These are phyloP conservation scores for Betta splendens DNA, from an alignment of 2,797 vertebrate genomes.

Conservation along the genomic window DNA sequence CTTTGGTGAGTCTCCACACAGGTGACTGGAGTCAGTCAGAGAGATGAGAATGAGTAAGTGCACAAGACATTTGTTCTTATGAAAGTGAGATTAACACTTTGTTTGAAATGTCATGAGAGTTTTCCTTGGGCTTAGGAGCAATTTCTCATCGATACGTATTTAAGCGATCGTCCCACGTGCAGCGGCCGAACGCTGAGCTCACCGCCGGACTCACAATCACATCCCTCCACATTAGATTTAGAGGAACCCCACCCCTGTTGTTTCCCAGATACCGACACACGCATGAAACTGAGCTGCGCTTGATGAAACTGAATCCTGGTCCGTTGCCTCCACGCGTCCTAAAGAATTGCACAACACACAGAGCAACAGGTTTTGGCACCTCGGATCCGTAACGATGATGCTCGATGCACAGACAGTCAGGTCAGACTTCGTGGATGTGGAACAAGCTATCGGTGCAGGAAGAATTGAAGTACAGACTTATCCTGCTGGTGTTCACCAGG, in stretches of 20 bases:
- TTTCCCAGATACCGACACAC: background rate
- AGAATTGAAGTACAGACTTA: constrained; percentile 15
- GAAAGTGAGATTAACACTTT: constrained; percentile 28
- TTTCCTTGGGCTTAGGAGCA: background rate
- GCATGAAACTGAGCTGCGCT: constrained; percentile 1
- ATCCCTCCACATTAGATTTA: background rate
- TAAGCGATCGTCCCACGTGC: too few relatives aligned
- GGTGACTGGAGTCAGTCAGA: constrained; percentile 30
- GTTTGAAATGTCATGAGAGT: constrained; percentile 10
- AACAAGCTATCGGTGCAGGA: constrained; percentile 11
- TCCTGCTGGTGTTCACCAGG: fast-evolving
- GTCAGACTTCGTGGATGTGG: constrained; percentile 39
- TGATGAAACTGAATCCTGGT: background rate
- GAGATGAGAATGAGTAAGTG: constrained; percentile 31
- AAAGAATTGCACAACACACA: constrained; percentile 6
- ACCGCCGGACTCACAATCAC: background rate
- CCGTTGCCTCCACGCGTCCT: background rate
- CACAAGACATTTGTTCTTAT: constrained; percentile 12
- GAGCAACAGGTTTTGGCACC: background rate
- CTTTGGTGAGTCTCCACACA: constrained; percentile 15
- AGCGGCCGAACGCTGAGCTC: too few relatives aligned
- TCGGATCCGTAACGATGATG: background rate
- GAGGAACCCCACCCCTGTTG: background rate
- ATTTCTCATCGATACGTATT: constrained; percentile 9
- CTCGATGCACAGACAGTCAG: background rate